Base-by-base conservation (phyloP, 2,888 invertebrate genomes). In the Pemphredon lugubris region DNA sequence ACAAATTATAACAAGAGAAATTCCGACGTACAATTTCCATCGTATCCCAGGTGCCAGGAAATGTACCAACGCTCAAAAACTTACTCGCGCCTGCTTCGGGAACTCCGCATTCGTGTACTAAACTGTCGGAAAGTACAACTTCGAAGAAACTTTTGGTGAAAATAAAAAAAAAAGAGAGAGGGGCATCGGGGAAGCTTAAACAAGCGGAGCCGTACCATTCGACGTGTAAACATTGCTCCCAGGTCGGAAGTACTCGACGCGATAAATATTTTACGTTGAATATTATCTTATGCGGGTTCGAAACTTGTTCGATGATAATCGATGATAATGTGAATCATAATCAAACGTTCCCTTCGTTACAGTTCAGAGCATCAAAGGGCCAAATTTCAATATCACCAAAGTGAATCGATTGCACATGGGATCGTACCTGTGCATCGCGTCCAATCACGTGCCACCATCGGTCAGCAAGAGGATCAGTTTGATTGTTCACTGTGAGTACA, bases 281-380 rank as follows among this genome's bases (percentile, higher is more conserved):
- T 26, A 26, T 26, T 26, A 5, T 26, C 4, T 26, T 26, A 5
- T 7, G 26, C 7, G 26, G 3, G 3, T 26, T 26, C 26, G 26
- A 26, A 3, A 26, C n/a, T 26, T 26, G 26, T 7, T 26, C 5
- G 14, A 14, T 26, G 4, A 11, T 21, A 34, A 18, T 26, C 5
- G 14, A 14, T 26, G 4, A 11, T 21, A 34, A 18, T 30, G 11
- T 18, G 9, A 34, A 7, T 18, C 13, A 16, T 14, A 37, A 16
- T 42, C 4, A 32, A 11, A n/a, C n/a, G n/a, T n/a, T n/a, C n/a
- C 51, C 53, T 16, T 9, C 26, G 23, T 61, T 47, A 53, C 91
- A 95, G 95, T 93, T 69, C 86, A 92, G 51, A 94, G 92, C 78
- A 90, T 93, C 32, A 94, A 94, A 78, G 95, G 95, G 0, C 91